phyloP scores from a whole-genome alignment of 2,888 invertebrate genomes.

The Selenia dentaria region DNA sequence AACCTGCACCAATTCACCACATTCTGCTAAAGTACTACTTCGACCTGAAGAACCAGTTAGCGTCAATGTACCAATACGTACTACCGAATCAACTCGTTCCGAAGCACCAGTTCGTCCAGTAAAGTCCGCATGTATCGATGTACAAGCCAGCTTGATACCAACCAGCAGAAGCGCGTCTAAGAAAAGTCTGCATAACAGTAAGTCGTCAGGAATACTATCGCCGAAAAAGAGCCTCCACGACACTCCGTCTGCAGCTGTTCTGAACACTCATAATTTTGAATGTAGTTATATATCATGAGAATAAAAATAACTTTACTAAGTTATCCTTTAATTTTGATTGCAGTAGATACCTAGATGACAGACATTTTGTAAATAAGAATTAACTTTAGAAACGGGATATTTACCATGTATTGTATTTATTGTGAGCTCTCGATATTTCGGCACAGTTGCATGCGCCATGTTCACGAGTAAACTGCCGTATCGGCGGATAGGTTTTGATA shows the following conservation, averaged over 20 bases:
- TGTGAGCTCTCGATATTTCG: no score
- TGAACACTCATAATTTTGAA: conserved; percentile 1
- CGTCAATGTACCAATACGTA: no score
- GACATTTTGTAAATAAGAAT: no score
- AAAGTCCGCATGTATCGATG: background rate
- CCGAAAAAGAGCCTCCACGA: background rate
- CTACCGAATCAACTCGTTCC: no score
- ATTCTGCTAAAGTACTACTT: conserved; percentile 1
- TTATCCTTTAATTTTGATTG: no score
- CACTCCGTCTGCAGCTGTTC: background rate
- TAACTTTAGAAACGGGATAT: no score
- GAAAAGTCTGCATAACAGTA: background rate
- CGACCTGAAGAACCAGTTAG: no score
- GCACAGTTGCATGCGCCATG: no score
- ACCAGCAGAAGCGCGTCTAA: background rate
- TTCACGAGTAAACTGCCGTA: no score
- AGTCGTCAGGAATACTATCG: background rate
- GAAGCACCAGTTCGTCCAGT: background rate
- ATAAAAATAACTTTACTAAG: background rate
- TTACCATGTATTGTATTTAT: no score
- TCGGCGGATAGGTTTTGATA: no score
- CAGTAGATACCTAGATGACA: no score
- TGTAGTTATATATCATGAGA: background rate
- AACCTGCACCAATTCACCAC: background rate
- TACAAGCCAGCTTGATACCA: background rate